phyloP scores from a whole-genome alignment of 2,797 vertebrate species.

The Melanotaenia boesemani region DNA sequence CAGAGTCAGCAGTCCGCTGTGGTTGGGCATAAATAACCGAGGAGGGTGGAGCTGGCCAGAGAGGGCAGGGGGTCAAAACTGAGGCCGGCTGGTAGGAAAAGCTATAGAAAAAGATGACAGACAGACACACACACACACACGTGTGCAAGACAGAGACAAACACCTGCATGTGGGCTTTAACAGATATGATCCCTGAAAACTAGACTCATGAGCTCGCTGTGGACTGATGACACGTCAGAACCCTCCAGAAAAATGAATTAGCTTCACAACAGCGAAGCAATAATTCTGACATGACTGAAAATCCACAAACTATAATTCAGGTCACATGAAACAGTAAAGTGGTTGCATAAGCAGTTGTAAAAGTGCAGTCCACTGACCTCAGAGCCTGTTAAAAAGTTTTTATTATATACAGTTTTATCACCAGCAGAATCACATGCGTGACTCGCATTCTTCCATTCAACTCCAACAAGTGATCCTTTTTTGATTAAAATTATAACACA shows the following conservation, averaged over 20 bases:
- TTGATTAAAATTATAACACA: not conserved
- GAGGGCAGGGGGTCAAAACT: slow-evolving; percentile 1
- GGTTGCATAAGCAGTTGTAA: slow-evolving; percentile 37
- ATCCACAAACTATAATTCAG: slow-evolving; percentile 16
- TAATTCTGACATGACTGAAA: not conserved
- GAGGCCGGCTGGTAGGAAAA: slow-evolving; percentile 9
- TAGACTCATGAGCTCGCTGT: too few species aligned
- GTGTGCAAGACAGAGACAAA: not conserved
- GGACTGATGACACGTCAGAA: not conserved
- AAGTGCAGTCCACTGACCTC: slow-evolving; percentile 11
- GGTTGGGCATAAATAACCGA: slow-evolving; percentile 23
- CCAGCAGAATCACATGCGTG: not conserved
- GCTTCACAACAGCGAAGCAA: not conserved
- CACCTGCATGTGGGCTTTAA: slow-evolving; percentile 1
- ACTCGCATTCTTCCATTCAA: not conserved
- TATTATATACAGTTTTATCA: slow-evolving; percentile 1
- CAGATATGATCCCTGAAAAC: not conserved
- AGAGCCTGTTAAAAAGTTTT: slow-evolving; percentile 29
- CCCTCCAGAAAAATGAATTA: not conserved
- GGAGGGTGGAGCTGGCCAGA: not conserved
- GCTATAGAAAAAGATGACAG: slow-evolving; percentile 8
- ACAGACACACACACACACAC: not conserved
- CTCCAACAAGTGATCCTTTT: not conserved
- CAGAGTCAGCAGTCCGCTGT: not conserved
- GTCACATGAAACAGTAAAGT: slow-evolving; percentile 15